Evolutionary conservation across 2,797 vertebrate genomes (phyloP).

Genomic region (Myotis planiceps): DNA sequence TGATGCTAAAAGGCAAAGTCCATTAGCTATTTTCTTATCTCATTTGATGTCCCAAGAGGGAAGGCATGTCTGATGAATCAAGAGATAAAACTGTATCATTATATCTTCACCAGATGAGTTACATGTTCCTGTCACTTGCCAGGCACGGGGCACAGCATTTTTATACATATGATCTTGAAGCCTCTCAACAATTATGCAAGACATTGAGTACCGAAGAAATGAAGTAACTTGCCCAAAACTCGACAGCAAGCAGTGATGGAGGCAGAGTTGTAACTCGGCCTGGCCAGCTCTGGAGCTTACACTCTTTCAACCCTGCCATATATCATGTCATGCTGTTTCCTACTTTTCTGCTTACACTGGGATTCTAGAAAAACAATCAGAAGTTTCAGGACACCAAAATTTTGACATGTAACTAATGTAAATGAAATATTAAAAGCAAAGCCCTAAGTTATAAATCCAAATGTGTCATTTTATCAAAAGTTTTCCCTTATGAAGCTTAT

Average conservation of each 20-base stretch:
- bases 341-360: background rate
- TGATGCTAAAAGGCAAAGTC: slow-evolving; percentile 25
- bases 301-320: background rate
- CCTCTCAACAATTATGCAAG: background rate
- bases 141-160: background rate
- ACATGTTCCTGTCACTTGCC: background rate
- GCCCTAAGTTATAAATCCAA: background rate
- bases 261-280: background rate
- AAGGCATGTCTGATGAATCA: slow-evolving; percentile 31
- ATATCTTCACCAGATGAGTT: background rate
- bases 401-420: background rate
- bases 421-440: slow-evolving; percentile 35
- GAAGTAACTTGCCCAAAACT: background rate
- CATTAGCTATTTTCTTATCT: slow-evolving; percentile 50
- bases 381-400: slow-evolving; percentile 23
- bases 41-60: slow-evolving; percentile 26
- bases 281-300: background rate
- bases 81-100: slow-evolving; percentile 20
- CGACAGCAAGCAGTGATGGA: background rate
- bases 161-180: background rate
- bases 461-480: background rate
- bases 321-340: background rate
- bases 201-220: background rate
- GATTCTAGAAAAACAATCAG: slow-evolving; percentile 1
- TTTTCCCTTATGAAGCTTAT: background rate